Conservation (phyloP, 1,140 invertebrate species). For the Lucilia sericata region DNA sequence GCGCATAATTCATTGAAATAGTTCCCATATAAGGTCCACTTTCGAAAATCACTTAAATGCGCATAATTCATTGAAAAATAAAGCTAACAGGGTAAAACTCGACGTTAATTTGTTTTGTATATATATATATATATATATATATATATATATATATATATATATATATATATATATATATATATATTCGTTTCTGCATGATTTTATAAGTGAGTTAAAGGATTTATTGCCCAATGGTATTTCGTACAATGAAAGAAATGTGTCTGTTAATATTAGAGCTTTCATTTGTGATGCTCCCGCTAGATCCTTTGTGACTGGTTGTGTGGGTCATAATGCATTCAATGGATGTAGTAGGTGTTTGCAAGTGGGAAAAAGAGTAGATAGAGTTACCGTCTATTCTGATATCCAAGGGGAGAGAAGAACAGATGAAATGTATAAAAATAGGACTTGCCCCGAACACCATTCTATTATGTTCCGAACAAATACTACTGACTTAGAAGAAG, state of each 20-base stretch:
- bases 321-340: not conserved
- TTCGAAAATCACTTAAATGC: too few relatives aligned
- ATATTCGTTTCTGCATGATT: not conserved
- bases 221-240: not conserved
- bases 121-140: too few relatives aligned
- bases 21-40: too few relatives aligned
- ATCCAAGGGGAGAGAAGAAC: not conserved
- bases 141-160: too few relatives aligned
- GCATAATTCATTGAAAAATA: too few relatives aligned
- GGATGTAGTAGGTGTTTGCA: not conserved
- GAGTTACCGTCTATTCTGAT: not conserved
- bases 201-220: not conserved
- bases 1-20: too few relatives aligned
- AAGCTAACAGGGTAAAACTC: too few relatives aligned
- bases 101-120: too few relatives aligned
- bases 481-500: slow-evolving; percentile 1
- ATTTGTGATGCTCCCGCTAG: not conserved
- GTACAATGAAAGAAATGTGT: not conserved
- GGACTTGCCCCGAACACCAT: not conserved
- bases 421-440: slow-evolving; percentile 11
- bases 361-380: not conserved
- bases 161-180: too few relatives aligned
- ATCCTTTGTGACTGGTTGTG: not conserved
- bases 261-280: not conserved
- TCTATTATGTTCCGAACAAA: not conserved